Evolutionary conservation across 2,797 vertebrate species (phyloP).

Genomic region (Lepilemur ruficaudatus): DNA sequence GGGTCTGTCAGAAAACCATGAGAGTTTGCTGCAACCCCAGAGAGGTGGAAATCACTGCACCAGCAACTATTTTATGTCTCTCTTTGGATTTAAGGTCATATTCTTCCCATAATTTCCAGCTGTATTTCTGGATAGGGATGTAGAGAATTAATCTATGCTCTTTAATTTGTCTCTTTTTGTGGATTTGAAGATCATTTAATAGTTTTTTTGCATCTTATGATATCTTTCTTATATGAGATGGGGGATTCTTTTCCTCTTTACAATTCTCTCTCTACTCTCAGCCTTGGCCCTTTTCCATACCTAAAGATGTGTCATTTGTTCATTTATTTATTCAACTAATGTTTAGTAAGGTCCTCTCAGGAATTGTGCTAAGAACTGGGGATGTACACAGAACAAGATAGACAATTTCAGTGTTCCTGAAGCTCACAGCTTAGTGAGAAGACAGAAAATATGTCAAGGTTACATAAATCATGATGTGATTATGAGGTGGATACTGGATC

Average conservation of each 20-base stretch:
- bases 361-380: neutral
- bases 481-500: neutral
- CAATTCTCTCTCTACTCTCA: neutral
- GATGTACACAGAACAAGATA: neutral
- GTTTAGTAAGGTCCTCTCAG: neutral
- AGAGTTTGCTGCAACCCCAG: neutral
- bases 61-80: conserved; percentile 17
- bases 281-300: neutral
- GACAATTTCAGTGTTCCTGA: neutral
- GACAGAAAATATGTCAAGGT: neutral
- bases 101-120: conserved; percentile 19
- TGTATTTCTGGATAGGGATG: neutral
- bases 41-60: neutral
- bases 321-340: neutral
- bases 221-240: neutral
- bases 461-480: neutral
- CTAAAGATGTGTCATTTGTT: neutral
- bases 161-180: neutral
- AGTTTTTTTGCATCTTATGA: neutral
- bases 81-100: neutral
- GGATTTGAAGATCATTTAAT: neutral
- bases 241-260: neutral
- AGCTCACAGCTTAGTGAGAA: neutral
- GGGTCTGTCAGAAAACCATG: neutral
- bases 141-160: neutral